Conservation (phyloP, 92 coral and sea anemone species). For the Blastomussa wellsi region DNA sequence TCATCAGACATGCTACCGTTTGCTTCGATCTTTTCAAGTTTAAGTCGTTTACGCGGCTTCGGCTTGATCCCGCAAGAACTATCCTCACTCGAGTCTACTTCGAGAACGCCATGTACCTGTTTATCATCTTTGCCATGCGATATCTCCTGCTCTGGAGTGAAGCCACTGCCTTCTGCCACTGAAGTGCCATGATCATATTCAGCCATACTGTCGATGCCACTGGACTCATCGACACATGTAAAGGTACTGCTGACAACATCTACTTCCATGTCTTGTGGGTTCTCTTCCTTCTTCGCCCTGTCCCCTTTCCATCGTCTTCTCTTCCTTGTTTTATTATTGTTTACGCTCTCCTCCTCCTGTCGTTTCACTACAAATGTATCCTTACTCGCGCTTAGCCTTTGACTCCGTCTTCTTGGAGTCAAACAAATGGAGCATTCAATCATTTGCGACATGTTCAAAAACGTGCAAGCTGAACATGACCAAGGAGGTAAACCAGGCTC, state of each 20-base stretch:
- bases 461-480: constrained; percentile 75
- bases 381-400: constrained; percentile 45
- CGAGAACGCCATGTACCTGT: background rate
- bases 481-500: constrained; percentile 48
- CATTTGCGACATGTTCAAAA: constrained; percentile 69
- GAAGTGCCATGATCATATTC: background rate
- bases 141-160: background rate
- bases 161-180: background rate
- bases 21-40: background rate
- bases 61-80: background rate
- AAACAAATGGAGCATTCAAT: constrained; percentile 81
- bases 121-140: background rate
- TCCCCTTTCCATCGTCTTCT: background rate
- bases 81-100: background rate
- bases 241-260: background rate
- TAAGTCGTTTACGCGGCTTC: constrained; percentile 24
- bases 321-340: background rate
- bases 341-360: background rate
- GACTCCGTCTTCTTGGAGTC: constrained; percentile 81
- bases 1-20: too few species aligned
- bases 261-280: background rate
- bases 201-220: background rate
- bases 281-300: background rate
- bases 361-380: constrained; percentile 11
- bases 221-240: background rate